These are phyloP conservation scores for Pollenia angustigena DNA, from an alignment of 2,888 invertebrate genomes.

Conservation along the genomic window DNA sequence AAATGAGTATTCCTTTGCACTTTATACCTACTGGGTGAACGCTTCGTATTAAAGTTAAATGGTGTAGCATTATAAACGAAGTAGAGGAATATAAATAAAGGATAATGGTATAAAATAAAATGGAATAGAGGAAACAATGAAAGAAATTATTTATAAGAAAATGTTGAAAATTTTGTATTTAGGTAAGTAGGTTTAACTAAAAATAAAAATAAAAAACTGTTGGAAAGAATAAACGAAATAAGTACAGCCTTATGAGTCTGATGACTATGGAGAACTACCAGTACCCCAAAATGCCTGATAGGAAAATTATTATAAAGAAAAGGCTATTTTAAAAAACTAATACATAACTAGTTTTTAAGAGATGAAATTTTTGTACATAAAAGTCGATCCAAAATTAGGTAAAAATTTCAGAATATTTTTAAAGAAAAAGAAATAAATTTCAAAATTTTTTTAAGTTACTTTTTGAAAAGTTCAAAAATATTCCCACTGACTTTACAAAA, in stretches of 20 bases:
- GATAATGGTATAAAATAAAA: conserved; percentile 54
- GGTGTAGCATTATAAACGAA: conserved; percentile 65
- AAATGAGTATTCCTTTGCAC: conserved; percentile 31
- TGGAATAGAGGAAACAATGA: conserved; percentile 48
- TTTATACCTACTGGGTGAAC: conserved; percentile 30
- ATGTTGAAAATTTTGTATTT: conserved; percentile 60
- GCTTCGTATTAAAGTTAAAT: conserved; percentile 68
- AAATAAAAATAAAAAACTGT: background rate
- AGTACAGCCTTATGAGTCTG: conserved; percentile 9
- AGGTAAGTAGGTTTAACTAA: conserved; percentile 62
- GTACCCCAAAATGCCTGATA: background rate
- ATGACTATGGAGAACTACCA: background rate
- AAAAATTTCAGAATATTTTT: no score
- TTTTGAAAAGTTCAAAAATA: background rate
- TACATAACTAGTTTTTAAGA: no score
- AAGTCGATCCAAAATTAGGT: no score
- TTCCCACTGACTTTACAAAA: conserved; percentile 1
- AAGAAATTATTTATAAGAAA: conserved; percentile 56
- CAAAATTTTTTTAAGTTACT: background rate
- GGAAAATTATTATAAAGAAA: background rate
- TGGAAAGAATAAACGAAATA: conserved; percentile 6
- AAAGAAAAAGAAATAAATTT: background rate
- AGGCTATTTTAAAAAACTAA: no score
- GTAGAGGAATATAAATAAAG: conserved; percentile 52
- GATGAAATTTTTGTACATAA: no score